Percentiles rank a stretch among this genome's conserved stretches.
phyloP scores from a whole-genome alignment of 2,797 vertebrate genomes.

The Gallinago nigripennis region DNA sequence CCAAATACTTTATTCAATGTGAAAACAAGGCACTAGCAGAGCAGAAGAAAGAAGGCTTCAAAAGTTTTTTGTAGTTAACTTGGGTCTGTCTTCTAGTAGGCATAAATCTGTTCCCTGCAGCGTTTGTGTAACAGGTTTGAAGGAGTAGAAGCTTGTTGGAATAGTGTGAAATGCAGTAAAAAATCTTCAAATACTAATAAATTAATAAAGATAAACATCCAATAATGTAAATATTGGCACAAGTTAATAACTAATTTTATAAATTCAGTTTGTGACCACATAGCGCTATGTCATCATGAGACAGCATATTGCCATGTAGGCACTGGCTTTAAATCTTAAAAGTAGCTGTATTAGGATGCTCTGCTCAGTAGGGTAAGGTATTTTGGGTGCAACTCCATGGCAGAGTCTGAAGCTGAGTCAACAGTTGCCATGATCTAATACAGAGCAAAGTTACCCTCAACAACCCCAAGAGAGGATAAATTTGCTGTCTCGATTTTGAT shows the following conservation, averaged over 20 bases:
- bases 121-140: background rate
- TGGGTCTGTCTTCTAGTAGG: background rate
- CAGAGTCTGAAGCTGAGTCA: background rate
- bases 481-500: background rate
- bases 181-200: background rate
- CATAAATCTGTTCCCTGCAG: background rate
- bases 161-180: background rate
- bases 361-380: background rate
- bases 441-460: background rate
- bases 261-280: background rate
- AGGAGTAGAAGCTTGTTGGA: background rate
- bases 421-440: background rate
- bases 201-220: background rate
- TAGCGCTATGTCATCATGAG: background rate
- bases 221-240: background rate
- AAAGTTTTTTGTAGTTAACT: background rate
- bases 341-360: background rate
- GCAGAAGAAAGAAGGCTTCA: background rate
- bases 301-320: background rate
- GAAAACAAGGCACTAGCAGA: background rate
- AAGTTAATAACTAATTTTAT: background rate
- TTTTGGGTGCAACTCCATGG: background rate
- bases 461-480: background rate
- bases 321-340: background rate
- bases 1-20: background rate